Evolutionary conservation across 2,797 vertebrate genomes (phyloP).

Genomic region (Eulemur rubriventer): DNA sequence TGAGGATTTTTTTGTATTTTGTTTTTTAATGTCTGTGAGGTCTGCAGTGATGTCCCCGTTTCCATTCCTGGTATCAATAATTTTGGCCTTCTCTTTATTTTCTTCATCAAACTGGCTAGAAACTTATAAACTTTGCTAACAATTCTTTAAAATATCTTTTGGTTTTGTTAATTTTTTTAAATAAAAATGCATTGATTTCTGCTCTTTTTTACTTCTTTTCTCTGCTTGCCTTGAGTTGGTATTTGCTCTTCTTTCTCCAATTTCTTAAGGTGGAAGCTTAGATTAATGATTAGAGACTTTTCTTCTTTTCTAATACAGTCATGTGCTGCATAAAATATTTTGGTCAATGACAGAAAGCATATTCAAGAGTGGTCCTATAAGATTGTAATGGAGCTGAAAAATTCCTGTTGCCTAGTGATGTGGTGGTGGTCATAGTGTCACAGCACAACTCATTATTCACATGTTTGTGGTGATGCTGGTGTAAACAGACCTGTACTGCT

Average conservation of each 20-base stretch:
- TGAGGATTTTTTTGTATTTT: background rate
- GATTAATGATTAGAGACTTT: background rate
- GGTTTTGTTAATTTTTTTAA: background rate
- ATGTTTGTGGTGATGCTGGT: background rate
- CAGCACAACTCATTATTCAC: background rate
- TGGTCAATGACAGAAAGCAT: background rate
- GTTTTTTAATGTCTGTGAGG: background rate
- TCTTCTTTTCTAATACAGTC: background rate
- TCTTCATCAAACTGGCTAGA: background rate
- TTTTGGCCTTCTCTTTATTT: background rate
- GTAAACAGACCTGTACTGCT: background rate
- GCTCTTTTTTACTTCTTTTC: background rate
- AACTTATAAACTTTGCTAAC: background rate
- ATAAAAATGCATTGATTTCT: background rate
- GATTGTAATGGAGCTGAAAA: background rate
- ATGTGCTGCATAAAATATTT: background rate
- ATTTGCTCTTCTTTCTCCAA: background rate
- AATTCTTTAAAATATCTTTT: background rate
- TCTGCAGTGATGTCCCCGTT: background rate
- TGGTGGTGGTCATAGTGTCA: background rate
- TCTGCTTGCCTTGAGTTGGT: background rate
- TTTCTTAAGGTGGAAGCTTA: background rate
- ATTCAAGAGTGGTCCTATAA: too few species aligned
- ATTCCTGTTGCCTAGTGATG: background rate
- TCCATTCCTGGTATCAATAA: background rate